These are phyloP conservation scores for Phalacrocorax brasilianus DNA, from an alignment of 2,113 vertebrate species.

Conservation along the genomic window DNA sequence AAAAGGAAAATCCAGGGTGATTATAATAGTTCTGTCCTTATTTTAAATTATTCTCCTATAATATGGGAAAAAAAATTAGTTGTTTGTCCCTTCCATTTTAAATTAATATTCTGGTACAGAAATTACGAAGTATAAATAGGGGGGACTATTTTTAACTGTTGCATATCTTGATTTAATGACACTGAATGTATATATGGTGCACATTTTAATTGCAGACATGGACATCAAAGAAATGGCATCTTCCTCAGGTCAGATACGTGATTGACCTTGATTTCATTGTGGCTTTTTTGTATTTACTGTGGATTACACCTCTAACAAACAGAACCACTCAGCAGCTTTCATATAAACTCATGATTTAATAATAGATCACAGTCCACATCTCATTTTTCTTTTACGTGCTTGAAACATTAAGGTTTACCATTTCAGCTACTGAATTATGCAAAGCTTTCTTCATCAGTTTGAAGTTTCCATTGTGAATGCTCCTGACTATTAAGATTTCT, in stretches of 20 bases:
- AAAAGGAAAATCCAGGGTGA: not conserved
- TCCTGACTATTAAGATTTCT: conserved; percentile 22
- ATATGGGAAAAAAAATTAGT: not conserved
- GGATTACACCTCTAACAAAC: conserved; percentile 61
- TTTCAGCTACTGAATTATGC: conserved; percentile 54
- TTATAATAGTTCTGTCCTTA: not conserved
- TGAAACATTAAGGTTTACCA: conserved; percentile 52
- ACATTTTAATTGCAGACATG: conserved; percentile 64
- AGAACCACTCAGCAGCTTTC: conserved; percentile 18
- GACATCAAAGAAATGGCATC: conserved; percentile 68
- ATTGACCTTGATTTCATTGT: conserved; percentile 66
- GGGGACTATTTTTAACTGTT: not conserved
- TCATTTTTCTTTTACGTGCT: conserved; percentile 45
- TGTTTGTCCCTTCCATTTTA: not conserved
- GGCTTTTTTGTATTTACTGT: conserved; percentile 52
- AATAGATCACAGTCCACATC: conserved; percentile 37
- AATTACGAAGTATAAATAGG: not conserved
- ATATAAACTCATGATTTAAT: conserved; percentile 58
- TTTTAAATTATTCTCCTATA: not conserved
- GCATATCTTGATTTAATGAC: not conserved
- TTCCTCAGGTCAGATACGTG: conserved; percentile 70
- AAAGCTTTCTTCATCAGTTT: conserved; percentile 59
- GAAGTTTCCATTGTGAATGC: conserved; percentile 60
- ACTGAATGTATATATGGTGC: conserved; percentile 48
- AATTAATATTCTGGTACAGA: not conserved